A percentile compares a stretch with the other conserved stretches of the same genome.
Evolutionary conservation across 2,888 invertebrate genomes (phyloP).

Genomic region (Ophioninae sp.): DNA sequence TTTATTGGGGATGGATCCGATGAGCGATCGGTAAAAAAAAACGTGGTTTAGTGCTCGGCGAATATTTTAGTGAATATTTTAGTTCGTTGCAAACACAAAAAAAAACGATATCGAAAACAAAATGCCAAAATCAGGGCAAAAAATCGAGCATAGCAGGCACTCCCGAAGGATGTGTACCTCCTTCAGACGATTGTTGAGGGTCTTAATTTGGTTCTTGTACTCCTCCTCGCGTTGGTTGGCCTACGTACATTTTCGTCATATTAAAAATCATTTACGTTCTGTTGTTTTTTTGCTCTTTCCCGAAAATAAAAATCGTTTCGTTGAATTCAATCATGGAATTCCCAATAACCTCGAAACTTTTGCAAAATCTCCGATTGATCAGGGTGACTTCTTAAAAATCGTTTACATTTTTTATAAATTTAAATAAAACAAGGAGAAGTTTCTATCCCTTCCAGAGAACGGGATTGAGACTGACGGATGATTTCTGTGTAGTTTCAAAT

Average conservation of each 20-base stretch:
- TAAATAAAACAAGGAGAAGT: no score
- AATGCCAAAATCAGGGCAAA: conserved; percentile 44
- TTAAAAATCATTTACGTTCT: conserved; percentile 46
- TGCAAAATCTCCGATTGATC: background rate
- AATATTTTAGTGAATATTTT: conserved; percentile 57
- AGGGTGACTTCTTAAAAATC: no score
- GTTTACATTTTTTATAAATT: no score
- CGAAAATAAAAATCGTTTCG: background rate
- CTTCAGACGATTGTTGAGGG: conserved; percentile 98
- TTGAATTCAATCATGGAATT: background rate
- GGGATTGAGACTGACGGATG: background rate
- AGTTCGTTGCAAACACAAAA: conserved; percentile 60
- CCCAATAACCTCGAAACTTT: background rate
- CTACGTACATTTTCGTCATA: conserved; percentile 82
- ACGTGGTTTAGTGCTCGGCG: conserved; percentile 16
- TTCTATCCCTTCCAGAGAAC: no score
- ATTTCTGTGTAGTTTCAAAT: background rate
- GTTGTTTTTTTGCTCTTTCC: background rate
- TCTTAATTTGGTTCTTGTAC: conserved; percentile 99
- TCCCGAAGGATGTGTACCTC: conserved; percentile 87
- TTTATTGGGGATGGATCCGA: background rate
- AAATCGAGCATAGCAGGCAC: conserved; percentile 67
- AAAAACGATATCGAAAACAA: conserved; percentile 50
- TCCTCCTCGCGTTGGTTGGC: conserved; percentile 99
- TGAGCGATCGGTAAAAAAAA: background rate